A percentile compares a stretch with the other conserved stretches of the same genome.
These are phyloP conservation scores for Willisornis vidua DNA, from an alignment of 2,113 vertebrate genomes.

Conservation along the genomic window DNA sequence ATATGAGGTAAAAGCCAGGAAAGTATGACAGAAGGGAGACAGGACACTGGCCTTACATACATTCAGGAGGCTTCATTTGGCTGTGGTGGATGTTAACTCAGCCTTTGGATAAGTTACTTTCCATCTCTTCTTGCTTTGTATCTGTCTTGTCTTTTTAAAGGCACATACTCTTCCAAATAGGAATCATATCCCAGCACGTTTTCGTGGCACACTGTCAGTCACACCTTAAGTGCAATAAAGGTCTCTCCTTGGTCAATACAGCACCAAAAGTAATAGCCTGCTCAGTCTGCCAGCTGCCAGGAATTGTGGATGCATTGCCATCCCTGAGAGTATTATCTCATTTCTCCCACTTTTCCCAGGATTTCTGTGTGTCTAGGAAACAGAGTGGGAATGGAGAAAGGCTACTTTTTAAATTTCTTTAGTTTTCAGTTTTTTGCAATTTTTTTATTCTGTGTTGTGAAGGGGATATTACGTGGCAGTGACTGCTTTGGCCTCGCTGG, in stretches of 20 bases:
- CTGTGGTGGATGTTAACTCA: background rate
- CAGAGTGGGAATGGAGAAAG: background rate
- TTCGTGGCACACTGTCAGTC: background rate
- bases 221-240: background rate
- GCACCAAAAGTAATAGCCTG: background rate
- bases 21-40: background rate
- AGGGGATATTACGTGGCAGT: rapidly evolving
- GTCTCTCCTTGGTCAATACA: background rate
- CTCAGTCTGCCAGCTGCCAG: background rate
- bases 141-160: background rate
- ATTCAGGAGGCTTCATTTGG: background rate
- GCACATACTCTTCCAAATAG: background rate
- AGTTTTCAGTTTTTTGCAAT: background rate
- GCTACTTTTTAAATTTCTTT: rapidly evolving
- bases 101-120: background rate
- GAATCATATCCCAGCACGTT: background rate
- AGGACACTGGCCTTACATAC: background rate
- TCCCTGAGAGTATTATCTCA: background rate
- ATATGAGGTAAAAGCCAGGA: background rate
- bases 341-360: background rate
- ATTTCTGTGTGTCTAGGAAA: background rate
- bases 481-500: background rate
- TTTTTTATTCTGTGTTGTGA: background rate
- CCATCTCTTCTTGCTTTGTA: background rate
- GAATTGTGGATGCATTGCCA: background rate